These are phyloP conservation scores for Ibidorhyncha struthersii DNA, from an alignment of 2,113 vertebrate species.

Conservation along the genomic window DNA sequence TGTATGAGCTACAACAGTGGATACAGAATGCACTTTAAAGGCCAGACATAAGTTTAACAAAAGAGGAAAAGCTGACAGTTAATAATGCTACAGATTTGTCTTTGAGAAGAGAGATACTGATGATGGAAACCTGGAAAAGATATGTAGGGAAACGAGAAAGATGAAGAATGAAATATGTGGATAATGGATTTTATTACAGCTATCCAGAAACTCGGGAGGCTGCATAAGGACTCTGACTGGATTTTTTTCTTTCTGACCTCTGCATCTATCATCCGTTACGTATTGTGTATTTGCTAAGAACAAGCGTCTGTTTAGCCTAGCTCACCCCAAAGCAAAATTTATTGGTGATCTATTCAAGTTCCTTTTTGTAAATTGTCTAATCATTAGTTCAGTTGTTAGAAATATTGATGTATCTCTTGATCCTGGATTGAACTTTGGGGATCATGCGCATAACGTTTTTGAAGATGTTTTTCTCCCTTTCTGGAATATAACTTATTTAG, in stretches of 20 bases:
- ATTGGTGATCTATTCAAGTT: background rate
- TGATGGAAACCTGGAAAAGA: background rate
- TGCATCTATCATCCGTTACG: background rate
- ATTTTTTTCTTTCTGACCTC: background rate
- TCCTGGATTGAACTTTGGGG: background rate
- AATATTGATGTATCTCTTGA: background rate
- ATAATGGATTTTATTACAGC: constrained; percentile 6
- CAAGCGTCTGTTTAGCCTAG: constrained; percentile 9
- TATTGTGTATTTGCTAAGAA: background rate
- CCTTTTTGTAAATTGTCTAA: background rate
- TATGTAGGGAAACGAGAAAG: background rate
- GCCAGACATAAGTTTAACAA: background rate
- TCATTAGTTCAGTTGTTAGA: background rate
- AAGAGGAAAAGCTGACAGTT: background rate
- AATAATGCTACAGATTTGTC: background rate
- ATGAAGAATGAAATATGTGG: background rate
- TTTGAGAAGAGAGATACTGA: background rate
- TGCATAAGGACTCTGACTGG: background rate
- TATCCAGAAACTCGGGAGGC: background rate
- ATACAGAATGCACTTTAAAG: background rate
- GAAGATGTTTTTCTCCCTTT: background rate
- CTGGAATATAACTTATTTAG: background rate
- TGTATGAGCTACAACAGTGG: background rate
- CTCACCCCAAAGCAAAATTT: background rate
- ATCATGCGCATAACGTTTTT: background rate